A percentile compares a stretch with the other conserved stretches of the same genome.
Conservation (phyloP, 2,797 vertebrate species). For the Crocodylus rhombifer region DNA sequence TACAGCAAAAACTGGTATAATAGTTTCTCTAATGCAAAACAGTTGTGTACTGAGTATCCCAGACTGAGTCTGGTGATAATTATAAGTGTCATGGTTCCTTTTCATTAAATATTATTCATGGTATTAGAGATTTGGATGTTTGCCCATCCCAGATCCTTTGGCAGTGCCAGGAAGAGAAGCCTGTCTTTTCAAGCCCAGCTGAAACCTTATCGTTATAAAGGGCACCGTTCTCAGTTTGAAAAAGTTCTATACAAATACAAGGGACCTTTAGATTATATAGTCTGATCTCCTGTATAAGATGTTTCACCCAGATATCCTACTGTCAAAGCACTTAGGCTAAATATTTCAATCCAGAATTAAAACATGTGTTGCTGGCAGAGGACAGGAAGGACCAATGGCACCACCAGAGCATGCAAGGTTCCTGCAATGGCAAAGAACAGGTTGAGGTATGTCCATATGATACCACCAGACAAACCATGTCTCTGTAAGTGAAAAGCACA, state of each 20-base stretch:
- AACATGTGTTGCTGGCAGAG: not conserved
- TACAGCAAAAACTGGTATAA: too few species aligned
- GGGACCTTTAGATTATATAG: not conserved
- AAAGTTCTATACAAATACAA: not conserved
- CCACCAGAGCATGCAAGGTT: not conserved
- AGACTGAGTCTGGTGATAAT: not conserved
- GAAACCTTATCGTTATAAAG: not conserved
- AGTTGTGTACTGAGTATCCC: not conserved
- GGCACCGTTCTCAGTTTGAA: not conserved
- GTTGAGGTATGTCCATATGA: not conserved
- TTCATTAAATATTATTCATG: not conserved
- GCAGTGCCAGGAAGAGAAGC: not conserved
- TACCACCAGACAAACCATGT: constrained; percentile 26
- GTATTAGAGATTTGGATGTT: not conserved
- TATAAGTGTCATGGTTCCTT: not conserved
- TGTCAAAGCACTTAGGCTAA: not conserved
- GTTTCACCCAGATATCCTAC: not conserved
- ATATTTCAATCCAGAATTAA: not conserved
- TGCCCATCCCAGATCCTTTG: constrained; percentile 6
- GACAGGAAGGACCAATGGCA: not conserved
- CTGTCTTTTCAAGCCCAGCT: not conserved
- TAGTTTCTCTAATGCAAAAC: not conserved
- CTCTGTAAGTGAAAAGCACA: not conserved
- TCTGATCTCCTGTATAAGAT: not conserved
- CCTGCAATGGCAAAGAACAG: not conserved